A percentile compares a stretch with the other conserved stretches of the same genome.
phyloP scores from a whole-genome alignment of 2,797 vertebrate species.

The Clarias laeviceps region DNA sequence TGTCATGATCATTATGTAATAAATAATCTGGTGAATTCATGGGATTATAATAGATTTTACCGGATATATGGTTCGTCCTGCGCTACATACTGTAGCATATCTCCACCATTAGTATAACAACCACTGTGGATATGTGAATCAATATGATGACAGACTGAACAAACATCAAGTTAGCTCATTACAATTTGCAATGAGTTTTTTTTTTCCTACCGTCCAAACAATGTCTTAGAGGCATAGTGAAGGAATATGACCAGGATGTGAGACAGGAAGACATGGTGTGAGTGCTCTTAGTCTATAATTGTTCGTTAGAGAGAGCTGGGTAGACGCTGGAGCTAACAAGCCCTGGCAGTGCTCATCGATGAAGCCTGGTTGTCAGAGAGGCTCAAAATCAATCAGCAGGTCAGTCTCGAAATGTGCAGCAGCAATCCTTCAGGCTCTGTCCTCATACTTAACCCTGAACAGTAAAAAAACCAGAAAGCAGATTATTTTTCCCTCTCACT shows the following conservation, averaged over 20 bases:
- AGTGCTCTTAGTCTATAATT: constrained; percentile 57
- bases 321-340: constrained; percentile 65
- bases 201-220: background rate
- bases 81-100: background rate
- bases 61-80: background rate
- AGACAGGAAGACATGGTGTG: constrained; percentile 21
- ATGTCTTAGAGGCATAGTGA: background rate
- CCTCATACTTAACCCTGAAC: constrained; percentile 8
- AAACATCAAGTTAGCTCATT: background rate
- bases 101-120: background rate
- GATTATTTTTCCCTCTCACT: background rate
- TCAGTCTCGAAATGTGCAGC: constrained; percentile 65
- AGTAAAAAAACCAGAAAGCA: background rate
- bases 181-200: background rate
- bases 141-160: constrained; percentile 1
- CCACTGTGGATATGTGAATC: background rate
- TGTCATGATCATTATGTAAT: no score
- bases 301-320: constrained; percentile 58
- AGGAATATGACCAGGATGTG: constrained; percentile 5
- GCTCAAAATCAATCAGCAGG: constrained; percentile 66
- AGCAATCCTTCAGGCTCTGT: constrained; percentile 14
- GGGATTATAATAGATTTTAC: no score
- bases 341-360: constrained; percentile 73
- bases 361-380: constrained; percentile 69
- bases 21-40: no score